These are phyloP conservation scores for Macrotrachela quadricornifera DNA, from an alignment of 1,140 invertebrate species.

Conservation along the genomic window DNA sequence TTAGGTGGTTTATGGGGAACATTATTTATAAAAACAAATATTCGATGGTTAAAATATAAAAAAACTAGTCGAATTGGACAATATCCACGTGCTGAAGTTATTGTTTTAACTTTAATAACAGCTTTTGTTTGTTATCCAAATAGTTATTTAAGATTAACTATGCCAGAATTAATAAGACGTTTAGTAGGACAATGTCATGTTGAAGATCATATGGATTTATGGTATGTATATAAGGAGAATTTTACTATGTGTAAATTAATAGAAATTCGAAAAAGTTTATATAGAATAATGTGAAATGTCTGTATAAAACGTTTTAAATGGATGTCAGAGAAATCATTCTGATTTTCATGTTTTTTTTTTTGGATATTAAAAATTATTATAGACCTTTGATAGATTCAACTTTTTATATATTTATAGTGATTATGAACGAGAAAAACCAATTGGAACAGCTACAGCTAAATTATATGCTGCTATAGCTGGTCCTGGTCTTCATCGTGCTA, in stretches of 20 bases:
- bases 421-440: not conserved
- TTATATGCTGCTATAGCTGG: conserved; percentile 62
- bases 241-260: too few species aligned
- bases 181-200: conserved; percentile 88
- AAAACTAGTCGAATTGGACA: conserved; percentile 82
- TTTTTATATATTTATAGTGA: not conserved
- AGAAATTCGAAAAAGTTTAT: too few species aligned
- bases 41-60: conserved; percentile 78
- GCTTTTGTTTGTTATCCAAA: conserved; percentile 85
- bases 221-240: conserved; percentile 43
- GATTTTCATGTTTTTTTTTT: too few species aligned
- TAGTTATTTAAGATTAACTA: conserved; percentile 79
- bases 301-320: too few species aligned
- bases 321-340: too few species aligned
- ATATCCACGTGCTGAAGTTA: conserved; percentile 82
- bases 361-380: conserved; percentile 10
- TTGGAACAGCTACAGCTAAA: conserved; percentile 20
- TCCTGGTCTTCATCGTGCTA: conserved; percentile 58
- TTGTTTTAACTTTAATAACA: conserved; percentile 71
- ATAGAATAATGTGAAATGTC: too few species aligned
- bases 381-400: not conserved
- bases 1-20: conserved; percentile 89
- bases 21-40: conserved; percentile 83
- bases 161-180: conserved; percentile 78
- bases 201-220: conserved; percentile 64